Evolutionary conservation across 2,888 invertebrate genomes (phyloP), one percentile per base, ranked within the genome.

Genomic region (Uloborus plumipes): DNA sequence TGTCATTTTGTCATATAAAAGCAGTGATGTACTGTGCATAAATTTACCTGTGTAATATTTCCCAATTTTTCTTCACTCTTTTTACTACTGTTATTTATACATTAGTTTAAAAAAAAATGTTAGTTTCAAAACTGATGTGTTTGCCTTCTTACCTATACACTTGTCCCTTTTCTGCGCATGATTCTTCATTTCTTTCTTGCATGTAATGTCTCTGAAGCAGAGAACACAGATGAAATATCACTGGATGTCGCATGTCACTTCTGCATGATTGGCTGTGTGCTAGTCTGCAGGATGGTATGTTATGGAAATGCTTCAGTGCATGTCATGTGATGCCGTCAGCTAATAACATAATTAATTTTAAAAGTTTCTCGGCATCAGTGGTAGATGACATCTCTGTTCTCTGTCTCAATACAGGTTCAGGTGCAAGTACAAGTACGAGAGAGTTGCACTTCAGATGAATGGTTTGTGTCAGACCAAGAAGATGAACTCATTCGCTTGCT

Each of bases 381-480:
- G 73, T 58, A 39, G 74, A 73, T 81, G 77, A 83, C 83, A 77
- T 83, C 83, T 77, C 55, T 83, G 83, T 85, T 86, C 85, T 86
- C 84, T 85, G 81, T 84, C 73, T 73, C 79, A 79, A 65, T 64
- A 55, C 70, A 86, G 39, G 62, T 26, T 3, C 61, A 61, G 39
- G 62, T 39, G 39, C 78, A 73, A 65, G 67, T 72, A 11, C 78
- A 73, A 65, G 67, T 72, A 11, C 81, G 84, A 84, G 86, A 86
- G 50, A 85, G 86, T 82, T 86, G 76, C 66, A 74, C 85, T 31
- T 86, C 85, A 50, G 85, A 86, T 83, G 94, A 94, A 88, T 91
- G 93, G 91, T 93, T 93, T 91, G 92, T 93, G 88, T 94, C 94
- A 22, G 94, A 94, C 88, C 93, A 94, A 89, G 94, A 94, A 88